Base-by-base conservation (phyloP, 2,797 vertebrate genomes). In the Gymnopithys bicolor region DNA sequence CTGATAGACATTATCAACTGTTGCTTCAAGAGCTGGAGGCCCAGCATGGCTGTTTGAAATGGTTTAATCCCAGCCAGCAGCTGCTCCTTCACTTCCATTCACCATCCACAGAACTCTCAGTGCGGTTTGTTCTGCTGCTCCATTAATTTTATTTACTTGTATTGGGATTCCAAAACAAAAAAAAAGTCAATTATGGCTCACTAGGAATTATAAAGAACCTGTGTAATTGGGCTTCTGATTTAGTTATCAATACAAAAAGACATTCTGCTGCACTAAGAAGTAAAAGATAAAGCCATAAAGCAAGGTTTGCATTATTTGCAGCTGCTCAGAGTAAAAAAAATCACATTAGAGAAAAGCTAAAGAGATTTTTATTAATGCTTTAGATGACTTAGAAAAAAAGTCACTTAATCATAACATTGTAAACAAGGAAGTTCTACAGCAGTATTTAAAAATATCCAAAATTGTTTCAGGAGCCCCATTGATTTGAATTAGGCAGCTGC, bases 401-500 rank as follows among this genome's bases (percentile, higher is more conserved):
- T 92, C 71, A 84, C 71, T 96, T 95, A 96, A 97, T 97, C 95
- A 95, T 81, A 94, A 96, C 68, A 77, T 78, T 81, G 92, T 94
- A 97, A 97, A 96, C 94, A 97, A 96, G 96, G 95, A 97, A 96
- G 96, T 91, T 96, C 82, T 94, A 74, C 77, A 91, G 91, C 89
- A 79, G 84, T 92, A 96, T 96, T 96, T 96, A 96, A 96, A 97
- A 94, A 96, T 96, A 97, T 25, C 95, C 52, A 77, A 96, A 96
- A 96, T 85, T 92, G 90, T 96, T 97, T 96, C 95, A 95, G 96
- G 89, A 95, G 95, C 86, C 90, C 90, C 75, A 95, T 92, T 96
- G 96, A 96, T 96, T 97, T 94, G 96, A 96, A 97, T 96, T 96
- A 97, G 94, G 92, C 96, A 97, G 96, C 96, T 97, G 97, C 90